Evolutionary conservation across 2,113 vertebrate genomes (phyloP), one percentile per base, ranked within the genome.

Genomic region (Podocnemis expansa): DNA sequence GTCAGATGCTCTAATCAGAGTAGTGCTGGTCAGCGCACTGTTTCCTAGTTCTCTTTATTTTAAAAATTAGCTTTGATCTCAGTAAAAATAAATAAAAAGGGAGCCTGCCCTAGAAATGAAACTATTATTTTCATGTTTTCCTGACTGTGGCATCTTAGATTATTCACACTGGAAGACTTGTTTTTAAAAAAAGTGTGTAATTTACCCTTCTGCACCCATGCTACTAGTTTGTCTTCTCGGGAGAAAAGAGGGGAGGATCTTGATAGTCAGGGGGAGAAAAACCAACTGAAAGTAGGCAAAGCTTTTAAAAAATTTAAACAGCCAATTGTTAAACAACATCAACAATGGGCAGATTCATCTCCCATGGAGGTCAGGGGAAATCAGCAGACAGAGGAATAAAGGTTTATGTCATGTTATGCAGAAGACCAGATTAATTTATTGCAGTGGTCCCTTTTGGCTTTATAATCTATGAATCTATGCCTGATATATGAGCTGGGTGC

Each of bases 1-100:
- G 88, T 76, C 79, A 38, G 70, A 6, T 43, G 94, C 78, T 73
- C 82, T 93, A 91, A 81, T 85, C 83, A 94, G 86, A 91, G 80
- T 93, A 1, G 4, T 70, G 54, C 78, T 58, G 29, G 82, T 92
- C 87, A 56, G 0, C 34, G 75, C 1, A 0, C 31, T 85, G 80
- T 43, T 88, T 80, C 87, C 86, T 60, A 43, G 73, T 85, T 55
- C n/a, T 54, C 79, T 80, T 80, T 41, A 10, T 55, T 55, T 81
- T 51, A 60, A 41, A 38, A 58, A 19, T 11, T 19, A 27, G 89
- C 80, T 82, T 91, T n/a, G 14, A 47, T 76, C 70, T 34, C 4
- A 5, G 67, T 2, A 79, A 25, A 45, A 25, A 45, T 85, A 49
- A 1, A 6, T 5, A 10, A 4, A 6, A 10, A 78, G 13, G 21